These are phyloP conservation scores for Pluvialis apricaria DNA, from an alignment of 2,113 vertebrate genomes.

Conservation along the genomic window DNA sequence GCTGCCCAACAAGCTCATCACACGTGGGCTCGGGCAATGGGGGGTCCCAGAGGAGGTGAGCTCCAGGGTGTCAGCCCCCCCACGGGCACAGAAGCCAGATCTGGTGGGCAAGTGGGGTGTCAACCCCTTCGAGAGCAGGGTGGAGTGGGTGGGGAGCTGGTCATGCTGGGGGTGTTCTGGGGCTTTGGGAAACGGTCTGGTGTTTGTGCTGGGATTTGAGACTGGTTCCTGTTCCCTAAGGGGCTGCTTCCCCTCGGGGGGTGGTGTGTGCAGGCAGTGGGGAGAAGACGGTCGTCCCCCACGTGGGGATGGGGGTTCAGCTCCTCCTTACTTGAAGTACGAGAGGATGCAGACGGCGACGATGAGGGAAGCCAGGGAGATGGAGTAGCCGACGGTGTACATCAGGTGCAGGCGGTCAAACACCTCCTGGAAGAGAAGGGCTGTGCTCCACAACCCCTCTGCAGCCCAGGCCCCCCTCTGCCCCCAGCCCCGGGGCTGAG, in stretches of 20 bases:
- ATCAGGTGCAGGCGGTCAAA: slow-evolving; percentile 89
- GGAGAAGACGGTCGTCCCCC: not conserved
- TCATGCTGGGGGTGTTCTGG: not conserved
- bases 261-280: not conserved
- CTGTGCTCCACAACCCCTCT: not conserved
- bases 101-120: not conserved
- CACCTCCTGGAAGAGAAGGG: slow-evolving; percentile 75
- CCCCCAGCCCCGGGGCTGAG: not conserved
- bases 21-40: rapidly evolving
- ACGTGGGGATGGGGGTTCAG: rapidly evolving
- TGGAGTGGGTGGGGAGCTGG: not conserved
- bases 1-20: not conserved
- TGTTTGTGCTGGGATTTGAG: not conserved
- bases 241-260: not conserved
- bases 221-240: rapidly evolving
- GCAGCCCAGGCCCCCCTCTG: not conserved
- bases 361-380: slow-evolving; percentile 83
- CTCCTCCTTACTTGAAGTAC: slow-evolving; percentile 85
- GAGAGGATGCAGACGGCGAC: slow-evolving; percentile 85
- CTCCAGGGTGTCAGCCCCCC: not conserved
- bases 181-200: not conserved
- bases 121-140: not conserved
- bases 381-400: slow-evolving; percentile 88
- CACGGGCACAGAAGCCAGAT: not conserved
- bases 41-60: not conserved